Evolutionary conservation across 1,140 invertebrate species (phyloP).

Genomic region (Leptinotarsa texana): DNA sequence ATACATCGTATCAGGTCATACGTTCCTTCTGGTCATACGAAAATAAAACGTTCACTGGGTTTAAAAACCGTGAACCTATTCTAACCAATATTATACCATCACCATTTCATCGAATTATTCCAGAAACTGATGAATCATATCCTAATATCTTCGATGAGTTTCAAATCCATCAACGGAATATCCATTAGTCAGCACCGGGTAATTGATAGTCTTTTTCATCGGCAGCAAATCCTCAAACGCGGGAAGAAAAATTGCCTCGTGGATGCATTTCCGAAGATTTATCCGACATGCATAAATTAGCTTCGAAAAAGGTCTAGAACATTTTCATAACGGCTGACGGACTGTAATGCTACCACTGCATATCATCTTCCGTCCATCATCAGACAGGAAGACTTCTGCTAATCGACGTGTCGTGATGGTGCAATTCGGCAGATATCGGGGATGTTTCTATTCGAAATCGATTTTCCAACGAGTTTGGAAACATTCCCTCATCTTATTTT

Average conservation of each 20-base stretch:
- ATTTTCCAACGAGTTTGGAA: no score
- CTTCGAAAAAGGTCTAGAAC: constrained; percentile 7
- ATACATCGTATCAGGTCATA: no score
- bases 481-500: no score
- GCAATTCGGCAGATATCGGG: no score
- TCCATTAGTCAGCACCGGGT: constrained; percentile 15
- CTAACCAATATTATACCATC: no score
- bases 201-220: constrained; percentile 23
- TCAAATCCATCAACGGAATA: constrained; percentile 16
- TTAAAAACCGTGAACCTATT: no score
- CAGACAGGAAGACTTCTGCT: neutral
- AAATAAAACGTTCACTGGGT: no score
- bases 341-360: neutral
- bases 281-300: constrained; percentile 11
- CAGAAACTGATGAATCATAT: neutral
- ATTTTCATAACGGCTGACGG: constrained; percentile 11
- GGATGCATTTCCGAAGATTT: constrained; percentile 10
- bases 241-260: constrained; percentile 4
- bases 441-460: no score
- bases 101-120: neutral
- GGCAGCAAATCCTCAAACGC: constrained; percentile 7
- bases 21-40: no score
- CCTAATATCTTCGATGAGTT: constrained; percentile 7
- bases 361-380: constrained; percentile 1
- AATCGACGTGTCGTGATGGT: no score